Evolutionary conservation across 2,797 vertebrate species (phyloP), one percentile per base, ranked within the genome.

Genomic region (Rhyacichthys aspro): DNA sequence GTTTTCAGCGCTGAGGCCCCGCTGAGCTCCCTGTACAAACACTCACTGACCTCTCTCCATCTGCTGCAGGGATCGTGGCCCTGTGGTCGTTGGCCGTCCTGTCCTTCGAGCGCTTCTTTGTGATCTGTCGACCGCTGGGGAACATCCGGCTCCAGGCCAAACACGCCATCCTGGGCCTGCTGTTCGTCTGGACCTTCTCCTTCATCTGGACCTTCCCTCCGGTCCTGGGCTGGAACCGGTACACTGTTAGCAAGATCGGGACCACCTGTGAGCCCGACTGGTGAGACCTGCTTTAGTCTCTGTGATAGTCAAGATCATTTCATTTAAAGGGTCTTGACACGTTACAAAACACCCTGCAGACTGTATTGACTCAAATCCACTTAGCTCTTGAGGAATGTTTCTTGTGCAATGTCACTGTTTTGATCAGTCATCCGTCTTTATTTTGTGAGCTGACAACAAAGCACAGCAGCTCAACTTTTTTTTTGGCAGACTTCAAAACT

Each of bases 181-280:
- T 91, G 69, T 96, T 96, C 1, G 94, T 95, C 39, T 96, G 96
- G 95, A 86, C 85, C 32, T 97, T 95, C 80, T 95, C 96, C 68
- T 94, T 97, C 67, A 72, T 96, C 76, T 97, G 95, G 89, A 96
- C 95, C 43, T 86, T 96, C 56, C 96, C 94, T 37, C 96, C 96
- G 0, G 88, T 91, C 14, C 70, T 95, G 68, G 95, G 95, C 17
- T 96, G 96, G 95, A 96, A 93, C 91, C 95, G 94, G 84, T 96
- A 96, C 79, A 95, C 94, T 0, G 81, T 93, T 61, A 97, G 94
- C 88, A 95, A 93, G 89, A 96, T 96, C 47, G 96, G 95, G 61
- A 97, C 96, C 53, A 96, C 95, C 11, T 97, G 96, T 83, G 96
- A 97, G 82, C 96, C 94, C 0, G 96, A 96, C 88, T 97, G 95